Conservation (phyloP, 2,888 invertebrate species). For the Hedya salicella region DNA sequence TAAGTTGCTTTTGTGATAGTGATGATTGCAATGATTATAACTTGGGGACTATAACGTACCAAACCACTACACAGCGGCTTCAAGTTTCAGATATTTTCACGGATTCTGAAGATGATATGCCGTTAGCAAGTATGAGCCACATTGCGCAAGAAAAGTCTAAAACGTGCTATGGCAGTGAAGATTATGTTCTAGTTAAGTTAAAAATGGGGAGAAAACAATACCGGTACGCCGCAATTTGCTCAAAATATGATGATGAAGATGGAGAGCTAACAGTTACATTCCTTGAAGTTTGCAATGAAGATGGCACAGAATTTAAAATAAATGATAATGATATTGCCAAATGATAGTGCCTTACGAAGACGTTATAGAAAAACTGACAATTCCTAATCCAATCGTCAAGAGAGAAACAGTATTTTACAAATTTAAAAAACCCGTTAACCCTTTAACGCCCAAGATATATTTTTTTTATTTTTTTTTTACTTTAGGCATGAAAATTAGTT, state of each 20-base stretch:
- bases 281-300: constrained; percentile 1
- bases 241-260: too few relatives aligned
- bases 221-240: constrained; percentile 2
- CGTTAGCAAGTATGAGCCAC: too few relatives aligned
- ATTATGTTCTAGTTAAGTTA: constrained; percentile 11
- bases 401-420: neutral
- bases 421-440: neutral
- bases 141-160: constrained; percentile 32
- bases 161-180: neutral
- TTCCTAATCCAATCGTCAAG: constrained; percentile 39
- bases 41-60: constrained; percentile 10
- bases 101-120: constrained; percentile 44
- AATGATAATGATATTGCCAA: constrained; percentile 46
- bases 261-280: too few relatives aligned
- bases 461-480: too few relatives aligned
- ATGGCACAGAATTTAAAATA: constrained; percentile 4
- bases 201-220: neutral
- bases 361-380: constrained; percentile 44
- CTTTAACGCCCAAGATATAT: too few relatives aligned
- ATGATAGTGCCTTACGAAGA: constrained; percentile 45
- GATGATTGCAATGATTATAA: neutral
- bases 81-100: constrained; percentile 31
- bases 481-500: too few relatives aligned
- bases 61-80: constrained; percentile 26
- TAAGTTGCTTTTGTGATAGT: constrained; percentile 12